phyloP scores from a whole-genome alignment of 1,140 invertebrate species.

The Leptestheria dahalacensis region DNA sequence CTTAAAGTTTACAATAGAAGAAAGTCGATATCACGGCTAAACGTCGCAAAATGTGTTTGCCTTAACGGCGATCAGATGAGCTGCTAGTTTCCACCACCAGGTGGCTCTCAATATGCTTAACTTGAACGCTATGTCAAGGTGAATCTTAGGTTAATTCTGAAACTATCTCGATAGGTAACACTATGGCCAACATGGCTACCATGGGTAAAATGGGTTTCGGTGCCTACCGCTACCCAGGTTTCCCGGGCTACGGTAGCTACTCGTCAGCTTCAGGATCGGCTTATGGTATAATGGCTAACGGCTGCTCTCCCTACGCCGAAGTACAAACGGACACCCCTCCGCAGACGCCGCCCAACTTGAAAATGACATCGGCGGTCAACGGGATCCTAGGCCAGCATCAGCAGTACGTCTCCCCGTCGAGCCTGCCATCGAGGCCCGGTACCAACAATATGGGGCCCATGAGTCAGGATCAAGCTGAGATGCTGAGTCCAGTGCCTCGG shows the following conservation, averaged over 20 bases:
- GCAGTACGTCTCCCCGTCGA: slow-evolving; percentile 24
- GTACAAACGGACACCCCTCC: slow-evolving; percentile 81
- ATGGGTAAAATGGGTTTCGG: slow-evolving; percentile 15
- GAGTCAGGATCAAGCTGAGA: not conserved
- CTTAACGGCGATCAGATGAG: too few species aligned
- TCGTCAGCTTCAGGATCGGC: slow-evolving; percentile 7
- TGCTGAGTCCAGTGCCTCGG: slow-evolving; percentile 5
- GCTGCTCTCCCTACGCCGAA: slow-evolving; percentile 30
- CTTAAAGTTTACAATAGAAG: too few species aligned
- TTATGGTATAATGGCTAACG: slow-evolving; percentile 9
- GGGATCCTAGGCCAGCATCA: slow-evolving; percentile 9
- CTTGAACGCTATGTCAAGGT: too few species aligned
- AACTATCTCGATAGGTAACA: slow-evolving; percentile 1
- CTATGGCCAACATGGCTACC: slow-evolving; percentile 13
- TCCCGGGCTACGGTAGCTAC: slow-evolving; percentile 17
- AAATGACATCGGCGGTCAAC: slow-evolving; percentile 45
- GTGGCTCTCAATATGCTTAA: too few species aligned
- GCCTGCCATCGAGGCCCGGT: slow-evolving; percentile 11
- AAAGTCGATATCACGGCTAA: too few species aligned
- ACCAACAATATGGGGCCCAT: not conserved
- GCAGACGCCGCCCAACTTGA: slow-evolving; percentile 82
- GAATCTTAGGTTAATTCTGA: not conserved
- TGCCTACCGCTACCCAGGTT: slow-evolving; percentile 15
- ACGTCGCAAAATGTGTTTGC: too few species aligned
- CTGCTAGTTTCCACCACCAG: not conserved